Evolutionary conservation across 2,113 vertebrate species (phyloP).

Genomic region (Amazona vittata): DNA sequence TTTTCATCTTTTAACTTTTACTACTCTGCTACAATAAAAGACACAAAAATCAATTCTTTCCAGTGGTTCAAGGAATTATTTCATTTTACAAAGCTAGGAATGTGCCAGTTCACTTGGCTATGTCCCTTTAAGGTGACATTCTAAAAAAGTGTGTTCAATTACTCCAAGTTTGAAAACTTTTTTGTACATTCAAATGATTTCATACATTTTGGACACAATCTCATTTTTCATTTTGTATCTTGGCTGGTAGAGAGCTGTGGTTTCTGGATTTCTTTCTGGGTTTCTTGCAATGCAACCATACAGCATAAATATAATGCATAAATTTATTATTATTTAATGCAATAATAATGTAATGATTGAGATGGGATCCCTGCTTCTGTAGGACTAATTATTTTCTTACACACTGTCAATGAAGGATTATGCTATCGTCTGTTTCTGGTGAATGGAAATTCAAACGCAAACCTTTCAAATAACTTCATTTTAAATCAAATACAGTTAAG

Average conservation of each 20-base stretch:
- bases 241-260: neutral
- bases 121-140: neutral
- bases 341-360: neutral
- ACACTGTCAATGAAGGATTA: neutral
- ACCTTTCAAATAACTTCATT: neutral
- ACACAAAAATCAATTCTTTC: slow-evolving; percentile 23
- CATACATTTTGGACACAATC: neutral
- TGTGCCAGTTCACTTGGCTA: neutral
- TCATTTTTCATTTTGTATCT: neutral
- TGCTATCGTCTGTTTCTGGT: neutral
- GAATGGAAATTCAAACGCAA: neutral
- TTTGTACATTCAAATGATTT: neutral
- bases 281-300: neutral
- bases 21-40: neutral
- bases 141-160: neutral
- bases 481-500: neutral
- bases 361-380: neutral
- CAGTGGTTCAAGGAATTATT: neutral
- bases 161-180: neutral
- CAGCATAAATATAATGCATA: neutral
- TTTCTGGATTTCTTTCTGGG: neutral
- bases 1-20: neutral
- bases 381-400: neutral
- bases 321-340: neutral
- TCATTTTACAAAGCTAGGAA: slow-evolving; percentile 3